These are phyloP conservation scores for Syngnathus acus DNA, from an alignment of 2,797 vertebrate genomes.

Conservation along the genomic window DNA sequence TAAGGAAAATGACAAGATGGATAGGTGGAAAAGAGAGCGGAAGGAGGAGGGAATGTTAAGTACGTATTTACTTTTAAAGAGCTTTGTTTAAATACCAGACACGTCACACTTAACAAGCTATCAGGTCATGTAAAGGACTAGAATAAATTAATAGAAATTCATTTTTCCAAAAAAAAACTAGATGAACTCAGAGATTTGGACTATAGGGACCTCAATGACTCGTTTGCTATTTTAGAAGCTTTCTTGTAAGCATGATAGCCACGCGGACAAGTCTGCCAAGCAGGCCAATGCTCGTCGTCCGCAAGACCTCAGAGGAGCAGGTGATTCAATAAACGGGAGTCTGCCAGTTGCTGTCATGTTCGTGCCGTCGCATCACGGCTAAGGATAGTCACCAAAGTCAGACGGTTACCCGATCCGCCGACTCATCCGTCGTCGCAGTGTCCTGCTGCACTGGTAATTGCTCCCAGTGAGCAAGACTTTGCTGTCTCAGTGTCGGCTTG, in stretches of 20 bases:
- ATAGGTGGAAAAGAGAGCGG: not conserved
- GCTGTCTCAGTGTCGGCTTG: not conserved
- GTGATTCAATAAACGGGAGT: constrained; percentile 3
- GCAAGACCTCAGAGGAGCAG: not conserved
- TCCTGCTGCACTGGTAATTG: constrained; percentile 1
- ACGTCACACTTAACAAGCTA: not conserved
- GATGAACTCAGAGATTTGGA: not conserved
- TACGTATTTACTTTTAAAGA: too few species aligned
- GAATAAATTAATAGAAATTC: not conserved
- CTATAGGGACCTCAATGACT: too few species aligned
- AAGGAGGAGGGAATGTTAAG: not conserved
- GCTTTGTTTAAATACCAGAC: not conserved
- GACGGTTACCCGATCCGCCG: not conserved
- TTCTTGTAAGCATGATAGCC: not conserved
- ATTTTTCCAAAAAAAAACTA: not conserved
- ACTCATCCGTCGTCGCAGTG: not conserved
- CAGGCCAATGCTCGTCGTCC: not conserved
- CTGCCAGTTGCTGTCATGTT: not conserved
- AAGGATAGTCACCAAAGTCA: constrained; percentile 6
- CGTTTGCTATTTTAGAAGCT: not conserved
- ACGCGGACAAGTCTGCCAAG: not conserved
- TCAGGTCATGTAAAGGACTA: not conserved
- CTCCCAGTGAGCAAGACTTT: constrained; percentile 6
- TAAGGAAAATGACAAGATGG: not conserved
- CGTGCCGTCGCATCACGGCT: not conserved